Evolutionary conservation across 2,113 vertebrate species (phyloP), one percentile per base, ranked within the genome.

Genomic region (Prochilodus magdalenae): DNA sequence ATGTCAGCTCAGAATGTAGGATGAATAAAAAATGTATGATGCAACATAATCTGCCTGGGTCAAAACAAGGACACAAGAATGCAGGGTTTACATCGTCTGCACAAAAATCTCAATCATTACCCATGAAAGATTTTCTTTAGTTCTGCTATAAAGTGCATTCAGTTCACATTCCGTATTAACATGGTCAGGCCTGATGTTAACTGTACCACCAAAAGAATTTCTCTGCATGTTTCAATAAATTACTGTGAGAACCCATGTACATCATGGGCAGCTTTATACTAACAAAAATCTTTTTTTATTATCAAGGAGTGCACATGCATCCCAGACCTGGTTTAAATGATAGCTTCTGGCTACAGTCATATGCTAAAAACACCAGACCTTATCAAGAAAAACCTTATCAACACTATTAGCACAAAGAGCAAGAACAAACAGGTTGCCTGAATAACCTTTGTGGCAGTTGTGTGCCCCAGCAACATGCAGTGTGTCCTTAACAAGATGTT

Each of bases 321-420:
- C n/a, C 13, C 22, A 26, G 22, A 14, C 29, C 67, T 16, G n/a
- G 60, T 63, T n/a, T 62, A 63, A 26, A 77, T 51, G 22, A 66
- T 12, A 75, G 0, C 55, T 4, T 73, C 59, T 13, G 69, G 71
- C 24, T 49, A 33, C 27, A 30, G 16, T 59, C 27, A 63, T 57
- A 11, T 73, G 70, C 29, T 75, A 73, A 24, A 24, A 72, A 80
- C 69, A 80, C 11, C 27, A 67, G 15, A 72, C n/a, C 22, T 73
- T 55, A 33, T 36, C n/a, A 65, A 26, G 30, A n/a, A 77, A 16
- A 16, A 49, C 24, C 36, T 59, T 26, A 77, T 49, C 47, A 77
- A 16, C 47, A 49, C 1, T 14, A 14, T 40, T 27, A 78, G 66
- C 63, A 20, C 66, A 83, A 65, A 72, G 70, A 72, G 20, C 57